phyloP scores from a whole-genome alignment of 1,140 invertebrate species.

The Trichomalopsis sarcophagae region DNA sequence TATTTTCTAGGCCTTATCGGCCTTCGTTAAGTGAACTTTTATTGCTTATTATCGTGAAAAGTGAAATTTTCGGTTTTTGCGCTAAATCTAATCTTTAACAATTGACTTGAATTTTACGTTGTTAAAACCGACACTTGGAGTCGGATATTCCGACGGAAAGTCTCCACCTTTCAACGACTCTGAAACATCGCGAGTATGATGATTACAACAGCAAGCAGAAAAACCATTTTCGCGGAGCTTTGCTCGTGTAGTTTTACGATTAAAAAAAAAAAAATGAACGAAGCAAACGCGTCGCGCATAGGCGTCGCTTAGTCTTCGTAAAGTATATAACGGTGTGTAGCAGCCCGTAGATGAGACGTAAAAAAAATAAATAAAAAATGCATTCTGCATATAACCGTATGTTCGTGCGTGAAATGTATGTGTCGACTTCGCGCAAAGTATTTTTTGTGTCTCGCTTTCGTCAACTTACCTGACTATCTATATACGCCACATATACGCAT shows the following conservation, averaged over 20 bases:
- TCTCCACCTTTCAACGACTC: too few relatives aligned
- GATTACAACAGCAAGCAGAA: not conserved
- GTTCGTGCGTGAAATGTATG: not conserved
- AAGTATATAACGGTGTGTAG: not conserved
- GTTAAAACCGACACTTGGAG: too few relatives aligned
- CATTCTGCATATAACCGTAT: not conserved
- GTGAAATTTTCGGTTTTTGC: too few relatives aligned
- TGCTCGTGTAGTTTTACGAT: not conserved
- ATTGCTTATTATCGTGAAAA: not conserved
- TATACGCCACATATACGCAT: not conserved
- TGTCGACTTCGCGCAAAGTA: not conserved
- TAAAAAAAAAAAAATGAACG: too few relatives aligned
- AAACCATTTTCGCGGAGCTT: not conserved
- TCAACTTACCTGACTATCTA: conserved; percentile 27
- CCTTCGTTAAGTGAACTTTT: not conserved
- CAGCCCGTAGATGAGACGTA: too few relatives aligned
- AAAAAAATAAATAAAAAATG: not conserved
- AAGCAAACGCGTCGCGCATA: not conserved
- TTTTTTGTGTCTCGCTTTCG: conserved; percentile 23
- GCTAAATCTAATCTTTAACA: too few relatives aligned
- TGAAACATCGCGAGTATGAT: too few relatives aligned
- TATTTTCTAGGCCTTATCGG: too few relatives aligned
- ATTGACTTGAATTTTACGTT: too few relatives aligned
- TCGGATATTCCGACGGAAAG: too few relatives aligned
- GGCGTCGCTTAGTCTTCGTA: not conserved